Conservation (phyloP, 2,113 vertebrate genomes). For the Dendropsophus ebraccatus region DNA sequence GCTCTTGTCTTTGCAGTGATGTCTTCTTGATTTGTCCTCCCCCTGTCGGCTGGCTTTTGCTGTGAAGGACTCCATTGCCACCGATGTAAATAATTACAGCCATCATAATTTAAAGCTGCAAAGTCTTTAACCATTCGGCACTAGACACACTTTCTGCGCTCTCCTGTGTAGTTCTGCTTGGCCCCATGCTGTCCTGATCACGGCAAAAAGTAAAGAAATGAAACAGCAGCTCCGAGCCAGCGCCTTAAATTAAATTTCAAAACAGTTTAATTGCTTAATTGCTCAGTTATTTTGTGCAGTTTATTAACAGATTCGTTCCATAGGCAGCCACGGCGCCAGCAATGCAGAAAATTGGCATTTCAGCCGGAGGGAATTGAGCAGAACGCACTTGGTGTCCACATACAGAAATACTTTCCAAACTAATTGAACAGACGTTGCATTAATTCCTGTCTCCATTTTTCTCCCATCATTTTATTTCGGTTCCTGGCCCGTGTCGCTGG, state of each 20-base stretch:
- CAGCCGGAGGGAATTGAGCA: constrained; percentile 85
- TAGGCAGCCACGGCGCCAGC: constrained; percentile 78
- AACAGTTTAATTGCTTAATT: constrained; percentile 90
- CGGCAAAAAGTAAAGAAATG: constrained; percentile 20
- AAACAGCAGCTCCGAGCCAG: constrained; percentile 72
- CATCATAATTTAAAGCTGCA: constrained; percentile 32
- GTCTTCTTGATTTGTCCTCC: neutral
- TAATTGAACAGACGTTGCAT: constrained; percentile 82
- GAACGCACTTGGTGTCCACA: constrained; percentile 45
- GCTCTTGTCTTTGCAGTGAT: neutral
- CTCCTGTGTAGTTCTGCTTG: neutral
- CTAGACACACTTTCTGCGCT: neutral
- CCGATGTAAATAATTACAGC: constrained; percentile 26
- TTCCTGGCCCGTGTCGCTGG: neutral
- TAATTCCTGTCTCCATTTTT: constrained; percentile 64
- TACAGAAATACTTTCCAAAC: constrained; percentile 70
- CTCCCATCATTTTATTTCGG: constrained; percentile 51
- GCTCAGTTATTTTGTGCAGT: constrained; percentile 80
- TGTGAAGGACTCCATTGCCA: neutral
- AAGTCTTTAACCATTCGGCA: neutral
- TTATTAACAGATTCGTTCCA: constrained; percentile 86
- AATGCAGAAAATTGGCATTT: constrained; percentile 92
- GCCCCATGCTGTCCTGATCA: neutral
- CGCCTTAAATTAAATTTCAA: constrained; percentile 80
- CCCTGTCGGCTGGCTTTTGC: neutral